Evolutionary conservation across 2,888 invertebrate genomes (phyloP), one percentile per base, ranked within the genome.

Genomic region (Ernsta delagoae): DNA sequence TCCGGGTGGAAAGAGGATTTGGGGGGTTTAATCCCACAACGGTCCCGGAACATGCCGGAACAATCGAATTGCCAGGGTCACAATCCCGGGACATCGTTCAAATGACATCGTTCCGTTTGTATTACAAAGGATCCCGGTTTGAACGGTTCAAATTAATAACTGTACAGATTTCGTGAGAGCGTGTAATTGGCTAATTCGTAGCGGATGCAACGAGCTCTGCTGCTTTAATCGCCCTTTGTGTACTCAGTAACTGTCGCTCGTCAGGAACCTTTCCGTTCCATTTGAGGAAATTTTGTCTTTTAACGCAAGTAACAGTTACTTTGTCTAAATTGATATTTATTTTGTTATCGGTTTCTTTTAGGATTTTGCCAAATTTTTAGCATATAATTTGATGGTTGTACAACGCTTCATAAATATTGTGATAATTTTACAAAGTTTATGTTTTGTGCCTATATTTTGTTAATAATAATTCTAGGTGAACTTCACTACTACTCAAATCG

Each of bases 31-130:
- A 80, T 75, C 72, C 71, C 70, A 73, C 68, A 66, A 73, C 75
- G 75, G 73, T 74, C 67, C 60, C 67, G 24, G 12, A 54, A 54
- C 60, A 67, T 67, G 71, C 73, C 70, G 72, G 74, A 75, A 75
- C 78, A 73, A 83, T 77, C 82, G 82, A 83, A 84, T 83, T 80
- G 75, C 36, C 65, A 70, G 72, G 73, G 65, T 70, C 66, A 9
- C 59, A 59, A 60, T 66, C 59, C 71, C 74, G 71, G 71, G 66
- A 71, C 73, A 72, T 70, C 69, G 70, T 70, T 54, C 54, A 71
- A 77, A 77, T 76, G 79, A 75, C 77, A 71, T 78, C 78, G 75
- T 78, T 76, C 75, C 76, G 74, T 75, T 72, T 72, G 74, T 73
- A 72, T 71, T 70, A 70, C 71, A 72, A 72, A 66, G 70, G 67